Conservation (phyloP, 2,888 invertebrate genomes). For the Patella caerulea region DNA sequence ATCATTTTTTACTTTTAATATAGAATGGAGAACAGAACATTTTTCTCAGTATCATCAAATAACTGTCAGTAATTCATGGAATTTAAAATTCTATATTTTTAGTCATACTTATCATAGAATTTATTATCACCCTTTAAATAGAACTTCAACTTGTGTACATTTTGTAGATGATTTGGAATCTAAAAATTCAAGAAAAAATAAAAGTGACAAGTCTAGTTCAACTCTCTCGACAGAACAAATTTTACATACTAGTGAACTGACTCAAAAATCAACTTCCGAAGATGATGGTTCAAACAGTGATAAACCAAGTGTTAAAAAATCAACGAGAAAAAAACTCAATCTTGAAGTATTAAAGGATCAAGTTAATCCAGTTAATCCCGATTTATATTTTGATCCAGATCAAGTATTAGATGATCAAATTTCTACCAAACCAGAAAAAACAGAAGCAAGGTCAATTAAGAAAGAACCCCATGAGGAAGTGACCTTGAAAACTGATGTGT, state of each 20-base stretch:
- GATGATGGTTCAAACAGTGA: neutral
- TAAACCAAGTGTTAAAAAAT: neutral
- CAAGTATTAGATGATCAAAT: neutral
- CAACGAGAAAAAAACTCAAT: neutral
- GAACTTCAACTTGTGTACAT: neutral
- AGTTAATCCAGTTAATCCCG: neutral
- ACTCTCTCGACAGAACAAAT: too few relatives aligned
- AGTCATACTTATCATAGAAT: slow-evolving; percentile 21
- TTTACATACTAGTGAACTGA: too few relatives aligned
- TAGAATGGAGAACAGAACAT: slow-evolving; percentile 32
- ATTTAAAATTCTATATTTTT: slow-evolving; percentile 37
- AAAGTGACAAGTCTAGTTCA: too few relatives aligned
- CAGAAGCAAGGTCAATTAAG: neutral
- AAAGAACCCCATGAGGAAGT: neutral
- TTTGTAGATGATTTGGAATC: neutral
- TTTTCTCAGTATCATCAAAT: slow-evolving; percentile 37
- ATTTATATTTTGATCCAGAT: neutral
- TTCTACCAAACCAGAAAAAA: neutral
- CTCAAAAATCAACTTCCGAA: neutral
- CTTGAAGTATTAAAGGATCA: neutral
- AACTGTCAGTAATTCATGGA: slow-evolving; percentile 41
- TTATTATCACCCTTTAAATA: neutral
- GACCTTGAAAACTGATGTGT: neutral
- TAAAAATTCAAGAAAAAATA: too few relatives aligned
- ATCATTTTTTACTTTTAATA: slow-evolving; percentile 34